These are phyloP conservation scores for Holotrichia oblita DNA, from an alignment of 1,140 invertebrate species.

Conservation along the genomic window DNA sequence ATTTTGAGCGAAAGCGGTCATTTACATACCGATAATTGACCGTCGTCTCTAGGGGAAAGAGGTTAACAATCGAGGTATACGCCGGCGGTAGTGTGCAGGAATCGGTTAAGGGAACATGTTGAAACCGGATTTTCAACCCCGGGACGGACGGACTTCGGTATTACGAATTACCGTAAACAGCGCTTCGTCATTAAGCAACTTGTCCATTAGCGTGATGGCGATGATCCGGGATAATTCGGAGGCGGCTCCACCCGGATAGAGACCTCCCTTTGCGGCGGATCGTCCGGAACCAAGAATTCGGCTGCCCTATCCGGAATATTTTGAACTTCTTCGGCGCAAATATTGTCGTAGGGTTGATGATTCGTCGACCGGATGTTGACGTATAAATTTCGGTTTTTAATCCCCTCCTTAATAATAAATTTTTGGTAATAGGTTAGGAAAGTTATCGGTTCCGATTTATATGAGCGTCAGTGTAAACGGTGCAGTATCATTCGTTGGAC, in stretches of 20 bases:
- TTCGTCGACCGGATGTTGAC: not conserved
- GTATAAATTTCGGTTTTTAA: not conserved
- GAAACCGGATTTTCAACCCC: constrained; percentile 31
- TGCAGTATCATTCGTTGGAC: no score
- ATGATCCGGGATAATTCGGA: constrained; percentile 50
- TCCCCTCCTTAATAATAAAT: no score
- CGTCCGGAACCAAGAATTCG: not conserved
- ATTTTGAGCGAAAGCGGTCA: constrained; percentile 5
- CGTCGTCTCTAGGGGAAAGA: not conserved
- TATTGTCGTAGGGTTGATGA: not conserved
- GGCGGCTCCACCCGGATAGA: not conserved
- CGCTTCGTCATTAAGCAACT: constrained; percentile 55
- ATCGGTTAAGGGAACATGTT: constrained; percentile 25
- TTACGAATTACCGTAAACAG: constrained; percentile 55
- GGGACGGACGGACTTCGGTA: constrained; percentile 45
- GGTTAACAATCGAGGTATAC: not conserved
- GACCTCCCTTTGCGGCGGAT: not conserved
- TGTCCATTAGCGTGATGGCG: constrained; percentile 54
- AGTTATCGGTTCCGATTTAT: no score
- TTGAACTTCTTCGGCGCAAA: not conserved
- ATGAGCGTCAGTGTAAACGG: no score
- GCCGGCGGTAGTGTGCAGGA: not conserved
- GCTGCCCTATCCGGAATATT: not conserved
- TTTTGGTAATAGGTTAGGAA: no score
- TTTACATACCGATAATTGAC: constrained; percentile 14